Evolutionary conservation across 23 tunicate genomes (phyloP).

Genomic region (Halocynthia aurantium): DNA sequence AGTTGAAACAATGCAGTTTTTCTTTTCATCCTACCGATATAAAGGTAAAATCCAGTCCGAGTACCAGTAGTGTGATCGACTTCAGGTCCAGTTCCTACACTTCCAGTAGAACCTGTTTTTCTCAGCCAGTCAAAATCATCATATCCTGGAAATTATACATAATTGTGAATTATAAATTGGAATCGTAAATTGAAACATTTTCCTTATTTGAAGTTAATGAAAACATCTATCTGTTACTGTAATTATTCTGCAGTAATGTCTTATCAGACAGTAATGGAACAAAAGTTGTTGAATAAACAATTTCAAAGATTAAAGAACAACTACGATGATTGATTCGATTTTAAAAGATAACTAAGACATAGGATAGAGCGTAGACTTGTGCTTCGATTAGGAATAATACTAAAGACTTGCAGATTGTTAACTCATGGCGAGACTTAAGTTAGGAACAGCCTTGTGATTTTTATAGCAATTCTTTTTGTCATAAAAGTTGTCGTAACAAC

Average conservation of each 20-base stretch:
- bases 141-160: neutral
- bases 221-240: neutral
- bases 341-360: no score
- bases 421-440: no score
- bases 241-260: neutral
- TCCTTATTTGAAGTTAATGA: no score
- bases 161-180: neutral
- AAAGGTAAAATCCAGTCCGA: constrained; percentile 54
- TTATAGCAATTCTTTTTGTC: no score
- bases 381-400: no score
- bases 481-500: no score
- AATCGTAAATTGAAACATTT: neutral
- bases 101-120: constrained; percentile 58
- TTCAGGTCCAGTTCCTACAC: constrained; percentile 71
- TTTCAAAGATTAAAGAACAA: neutral
- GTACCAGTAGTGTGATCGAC: constrained; percentile 83
- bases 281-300: neutral
- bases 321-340: neutral
- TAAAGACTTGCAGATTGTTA: no score
- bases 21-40: constrained; percentile 37
- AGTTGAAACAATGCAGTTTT: neutral
- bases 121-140: constrained; percentile 79
- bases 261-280: neutral
- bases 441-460: no score
- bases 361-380: no score